These are phyloP conservation scores for Zenarchopterus dispar DNA, from an alignment of 2,797 vertebrate genomes.

Conservation along the genomic window DNA sequence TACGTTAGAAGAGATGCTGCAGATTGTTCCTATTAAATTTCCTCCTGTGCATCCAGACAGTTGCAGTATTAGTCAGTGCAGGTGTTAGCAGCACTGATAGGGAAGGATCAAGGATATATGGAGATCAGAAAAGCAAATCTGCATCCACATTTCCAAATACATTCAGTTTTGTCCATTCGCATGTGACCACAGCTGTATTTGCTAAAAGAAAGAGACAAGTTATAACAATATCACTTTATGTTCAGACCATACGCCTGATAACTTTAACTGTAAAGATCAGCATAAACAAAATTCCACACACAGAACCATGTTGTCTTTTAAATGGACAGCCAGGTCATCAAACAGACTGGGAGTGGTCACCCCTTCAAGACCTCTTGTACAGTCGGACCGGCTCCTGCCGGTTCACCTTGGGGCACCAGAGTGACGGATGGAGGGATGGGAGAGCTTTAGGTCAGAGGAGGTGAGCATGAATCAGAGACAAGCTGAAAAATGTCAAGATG, in stretches of 20 bases:
- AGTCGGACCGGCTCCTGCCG: slow-evolving; percentile 56
- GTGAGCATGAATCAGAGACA: slow-evolving; percentile 63
- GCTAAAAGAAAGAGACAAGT: too few relatives aligned
- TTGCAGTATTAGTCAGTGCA: too few relatives aligned
- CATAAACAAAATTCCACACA: slow-evolving; percentile 28
- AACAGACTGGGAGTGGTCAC: slow-evolving; percentile 54
- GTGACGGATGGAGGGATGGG: slow-evolving; percentile 66
- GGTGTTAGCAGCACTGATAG: too few relatives aligned
- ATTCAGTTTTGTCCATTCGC: too few relatives aligned
- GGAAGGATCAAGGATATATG: too few relatives aligned
- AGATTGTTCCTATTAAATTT: too few relatives aligned
- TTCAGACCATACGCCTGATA: not conserved
- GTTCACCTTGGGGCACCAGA: slow-evolving; percentile 54
- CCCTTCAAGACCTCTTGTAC: slow-evolving; percentile 52
- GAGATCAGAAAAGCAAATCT: too few relatives aligned
- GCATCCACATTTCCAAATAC: too few relatives aligned
- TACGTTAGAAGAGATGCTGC: too few relatives aligned
- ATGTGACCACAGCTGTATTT: too few relatives aligned
- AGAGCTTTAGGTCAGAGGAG: slow-evolving; percentile 39
- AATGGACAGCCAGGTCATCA: slow-evolving; percentile 43
- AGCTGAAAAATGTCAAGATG: slow-evolving; percentile 49
- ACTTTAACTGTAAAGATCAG: slow-evolving; percentile 15
- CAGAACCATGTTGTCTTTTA: slow-evolving; percentile 45
- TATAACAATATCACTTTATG: too few relatives aligned
- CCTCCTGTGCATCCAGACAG: too few relatives aligned